These are phyloP conservation scores for Lota lota DNA, from an alignment of 2,113 vertebrate genomes.

Conservation along the genomic window DNA sequence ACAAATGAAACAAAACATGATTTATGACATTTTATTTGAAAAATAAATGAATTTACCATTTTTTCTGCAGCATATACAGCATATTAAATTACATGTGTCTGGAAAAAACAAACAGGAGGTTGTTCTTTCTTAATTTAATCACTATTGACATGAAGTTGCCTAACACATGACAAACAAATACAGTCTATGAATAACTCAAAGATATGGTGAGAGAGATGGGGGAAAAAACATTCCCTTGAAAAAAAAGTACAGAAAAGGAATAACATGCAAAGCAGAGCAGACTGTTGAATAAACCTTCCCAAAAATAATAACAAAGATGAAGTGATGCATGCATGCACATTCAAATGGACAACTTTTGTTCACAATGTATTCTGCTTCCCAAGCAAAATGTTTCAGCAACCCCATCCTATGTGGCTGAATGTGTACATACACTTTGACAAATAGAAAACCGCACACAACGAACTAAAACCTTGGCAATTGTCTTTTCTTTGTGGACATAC, in stretches of 20 bases:
- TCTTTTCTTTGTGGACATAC: constrained; percentile 18
- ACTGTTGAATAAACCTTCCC: constrained; percentile 11
- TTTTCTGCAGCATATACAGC: constrained; percentile 42
- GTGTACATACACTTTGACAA: constrained; percentile 16
- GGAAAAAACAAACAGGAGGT: not conserved
- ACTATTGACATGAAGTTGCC: not conserved
- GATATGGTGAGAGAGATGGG: constrained; percentile 33
- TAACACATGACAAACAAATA: constrained; percentile 13
- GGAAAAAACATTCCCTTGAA: constrained; percentile 16
- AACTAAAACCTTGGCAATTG: constrained; percentile 46
- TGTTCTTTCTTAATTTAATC: not conserved
- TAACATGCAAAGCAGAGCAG: constrained; percentile 54
- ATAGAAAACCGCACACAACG: constrained; percentile 22
- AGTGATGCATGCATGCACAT: constrained; percentile 20
- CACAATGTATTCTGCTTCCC: constrained; percentile 18
- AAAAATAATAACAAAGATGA: constrained; percentile 5
- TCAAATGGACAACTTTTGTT: constrained; percentile 52
- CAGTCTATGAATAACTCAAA: constrained; percentile 42
- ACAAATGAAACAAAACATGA: constrained; percentile 57
- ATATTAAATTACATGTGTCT: constrained; percentile 30
- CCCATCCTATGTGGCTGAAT: not conserved
- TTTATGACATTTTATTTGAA: constrained; percentile 70
- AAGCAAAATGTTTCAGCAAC: constrained; percentile 46
- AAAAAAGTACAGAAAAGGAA: constrained; percentile 32
- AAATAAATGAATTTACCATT: constrained; percentile 49